Base-by-base conservation (phyloP, 2,888 invertebrate genomes). In the Cheilosia scutellata region DNA sequence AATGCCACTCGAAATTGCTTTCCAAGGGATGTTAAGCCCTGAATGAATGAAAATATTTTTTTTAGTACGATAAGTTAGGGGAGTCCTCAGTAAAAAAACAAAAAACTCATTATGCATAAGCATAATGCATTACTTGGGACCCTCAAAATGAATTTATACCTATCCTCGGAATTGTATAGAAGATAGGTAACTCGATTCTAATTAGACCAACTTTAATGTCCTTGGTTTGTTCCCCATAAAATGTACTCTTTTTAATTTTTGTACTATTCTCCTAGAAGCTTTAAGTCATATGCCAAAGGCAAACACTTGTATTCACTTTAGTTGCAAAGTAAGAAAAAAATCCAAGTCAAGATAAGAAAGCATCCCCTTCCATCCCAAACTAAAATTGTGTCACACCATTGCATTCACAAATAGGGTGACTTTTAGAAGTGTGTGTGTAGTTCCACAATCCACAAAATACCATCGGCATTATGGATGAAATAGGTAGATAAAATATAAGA, bases 301-400 rank as follows among this genome's bases (percentile, higher is more conserved):
- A 25, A 49, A 25, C 47, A 63, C 33, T 13, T 25, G 0, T 3
- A 51, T 51, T 25, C 7, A 11, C 20, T 16, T 7, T 4, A 25
- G 25, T 7, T 51, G 11, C 4, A 9, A 51, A 20, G 9, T 2
- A 4, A 33, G 11, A 37, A 37, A 0, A 37, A 4, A 44, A 20
- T 2, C 25, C 25, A 33, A 49, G 37, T 33, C 37, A 49, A 31
- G n/a, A 47, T 63, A 25, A n/a, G 20, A 33, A 65, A 33, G 16
- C 27, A 25, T n/a, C 9, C 20, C 33, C 5, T 33, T 2, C 11
- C 1, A 25, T 33, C 4, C 11, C 1, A 25, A 65, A 65, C 4
- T 27, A 2, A 40, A 53, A 53, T 27, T 40, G 40, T 66, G 51
- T 53, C 40, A 49, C 63, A 53, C 27, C 53, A 37, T 53, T 66